These are phyloP conservation scores for Aleiodes testaceus DNA, from an alignment of 2,888 invertebrate genomes.

Conservation along the genomic window DNA sequence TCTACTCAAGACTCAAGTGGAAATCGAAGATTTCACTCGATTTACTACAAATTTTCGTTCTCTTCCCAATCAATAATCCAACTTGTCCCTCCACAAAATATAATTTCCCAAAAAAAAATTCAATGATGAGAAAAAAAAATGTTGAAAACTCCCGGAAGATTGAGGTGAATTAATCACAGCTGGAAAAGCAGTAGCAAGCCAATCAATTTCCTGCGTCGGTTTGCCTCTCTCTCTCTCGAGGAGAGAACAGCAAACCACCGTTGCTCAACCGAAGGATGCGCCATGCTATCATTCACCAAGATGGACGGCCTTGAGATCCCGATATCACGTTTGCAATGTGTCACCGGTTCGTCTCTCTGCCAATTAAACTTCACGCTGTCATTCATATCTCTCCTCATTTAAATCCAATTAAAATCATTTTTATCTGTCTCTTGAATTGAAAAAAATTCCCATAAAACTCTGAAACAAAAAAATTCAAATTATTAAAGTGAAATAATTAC, in stretches of 20 bases:
- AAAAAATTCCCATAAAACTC: neutral
- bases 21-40: too few species aligned
- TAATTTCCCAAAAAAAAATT: conserved; percentile 3
- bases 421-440: neutral
- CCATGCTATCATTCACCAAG: conserved; percentile 55
- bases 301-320: conserved; percentile 52
- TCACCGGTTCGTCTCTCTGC: conserved; percentile 45
- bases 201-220: conserved; percentile 52
- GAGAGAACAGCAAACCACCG: conserved; percentile 12
- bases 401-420: conserved; percentile 30
- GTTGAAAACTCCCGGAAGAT: conserved; percentile 40
- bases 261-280: conserved; percentile 49
- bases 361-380: conserved; percentile 48
- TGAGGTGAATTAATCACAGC: conserved; percentile 36
- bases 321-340: conserved; percentile 55
- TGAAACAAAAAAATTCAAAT: too few species aligned
- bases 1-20: too few species aligned
- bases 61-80: too few species aligned
- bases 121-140: conserved; percentile 15
- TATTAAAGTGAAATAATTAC: too few species aligned
- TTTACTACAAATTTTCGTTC: too few species aligned
- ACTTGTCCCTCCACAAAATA: too few species aligned
- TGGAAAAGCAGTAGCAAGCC: conserved; percentile 35
- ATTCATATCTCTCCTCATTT: conserved; percentile 2
- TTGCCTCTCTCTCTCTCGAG: conserved; percentile 11